Percentiles rank a stretch among this genome's conserved stretches.
These are phyloP conservation scores for Himalopsyche phryganea DNA, from an alignment of 1,140 invertebrate genomes.

Conservation along the genomic window DNA sequence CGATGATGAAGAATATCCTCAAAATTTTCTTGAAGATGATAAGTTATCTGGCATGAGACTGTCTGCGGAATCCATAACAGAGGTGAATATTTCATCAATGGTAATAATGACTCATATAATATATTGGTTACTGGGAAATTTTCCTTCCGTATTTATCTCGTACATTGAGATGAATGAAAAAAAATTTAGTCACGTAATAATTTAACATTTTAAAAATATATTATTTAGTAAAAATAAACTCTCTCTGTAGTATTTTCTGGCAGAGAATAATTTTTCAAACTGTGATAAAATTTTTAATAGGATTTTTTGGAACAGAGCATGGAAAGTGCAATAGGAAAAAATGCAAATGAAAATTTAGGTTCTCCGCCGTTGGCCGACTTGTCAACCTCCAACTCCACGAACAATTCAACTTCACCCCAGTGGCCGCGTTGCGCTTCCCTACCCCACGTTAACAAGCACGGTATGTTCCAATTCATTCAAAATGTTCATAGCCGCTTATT, in stretches of 20 bases:
- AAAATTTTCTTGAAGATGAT: conserved; percentile 54
- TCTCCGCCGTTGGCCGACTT: conserved; percentile 6
- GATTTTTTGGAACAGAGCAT: conserved; percentile 18
- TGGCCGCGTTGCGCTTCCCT: conserved; percentile 15
- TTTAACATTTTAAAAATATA: too few relatives aligned
- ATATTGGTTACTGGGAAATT: too few relatives aligned
- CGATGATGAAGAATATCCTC: conserved; percentile 86
- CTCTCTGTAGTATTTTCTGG: too few relatives aligned
- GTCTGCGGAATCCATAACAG: conserved; percentile 56
- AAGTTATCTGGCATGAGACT: conserved; percentile 52
- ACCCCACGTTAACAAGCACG: neutral
- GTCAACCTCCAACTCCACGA: neutral
- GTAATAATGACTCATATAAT: too few relatives aligned
- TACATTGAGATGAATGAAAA: too few relatives aligned
- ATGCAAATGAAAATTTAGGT: neutral
- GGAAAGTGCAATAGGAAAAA: conserved; percentile 2
- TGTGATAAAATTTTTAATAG: conserved; percentile 8
- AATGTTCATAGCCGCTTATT: too few relatives aligned
- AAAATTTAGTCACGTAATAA: too few relatives aligned
- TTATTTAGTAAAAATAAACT: too few relatives aligned
- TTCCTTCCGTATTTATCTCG: too few relatives aligned
- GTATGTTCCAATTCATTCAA: neutral
- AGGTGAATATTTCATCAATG: conserved; percentile 45
- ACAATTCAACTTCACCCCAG: conserved; percentile 1
- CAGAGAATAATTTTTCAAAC: too few relatives aligned